Evolutionary conservation across 2,888 invertebrate species (phyloP), one percentile per base, ranked within the genome.

Genomic region (Thera britannica): DNA sequence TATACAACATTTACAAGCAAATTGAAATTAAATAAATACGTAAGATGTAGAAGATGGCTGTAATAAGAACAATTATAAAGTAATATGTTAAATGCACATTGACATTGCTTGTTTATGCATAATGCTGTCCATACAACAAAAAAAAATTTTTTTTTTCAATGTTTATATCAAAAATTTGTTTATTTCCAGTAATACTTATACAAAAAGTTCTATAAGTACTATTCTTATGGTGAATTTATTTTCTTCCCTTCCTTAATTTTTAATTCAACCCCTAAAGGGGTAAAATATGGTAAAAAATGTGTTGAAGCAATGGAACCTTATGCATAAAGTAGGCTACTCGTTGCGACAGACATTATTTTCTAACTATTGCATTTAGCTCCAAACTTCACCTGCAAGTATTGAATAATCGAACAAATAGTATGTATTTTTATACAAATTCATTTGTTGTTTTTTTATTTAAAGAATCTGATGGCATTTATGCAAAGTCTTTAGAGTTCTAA

Each of bases 301-400:
- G 54, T 35, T 9, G 54, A 9, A 3, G 35, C 2, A 54, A 35
- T 52, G 51, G 3, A 8, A 46, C 44, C 36, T 58, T 67, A 51
- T 51, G 51, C 44, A 59, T 46, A 51, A 57, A 57, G 3, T 57
- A 60, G 4, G 36, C 56, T 60, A 67, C 36, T 70, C 44, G 59
- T 69, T 67, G 61, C 62, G 81, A 81, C 80, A 77, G 80, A 79
- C 79, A 74, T 51, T 74, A 74, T 68, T 62, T 74, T 64, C 6
- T 76, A 70, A 70, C 72, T 66, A 70, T 67, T 77, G 79, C 82
- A 82, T 83, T 83, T 82, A 83, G 73, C 76, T 81, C 76, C 76
- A 78, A 78, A 62, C 12, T 41, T 44, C 41, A 41, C 67, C 48
- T 46, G 23, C 49, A 55, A 56, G 49, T 65, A 60, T 59, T 51